Evolutionary conservation across 2,113 vertebrate genomes (phyloP).

Genomic region (Galbula dea): DNA sequence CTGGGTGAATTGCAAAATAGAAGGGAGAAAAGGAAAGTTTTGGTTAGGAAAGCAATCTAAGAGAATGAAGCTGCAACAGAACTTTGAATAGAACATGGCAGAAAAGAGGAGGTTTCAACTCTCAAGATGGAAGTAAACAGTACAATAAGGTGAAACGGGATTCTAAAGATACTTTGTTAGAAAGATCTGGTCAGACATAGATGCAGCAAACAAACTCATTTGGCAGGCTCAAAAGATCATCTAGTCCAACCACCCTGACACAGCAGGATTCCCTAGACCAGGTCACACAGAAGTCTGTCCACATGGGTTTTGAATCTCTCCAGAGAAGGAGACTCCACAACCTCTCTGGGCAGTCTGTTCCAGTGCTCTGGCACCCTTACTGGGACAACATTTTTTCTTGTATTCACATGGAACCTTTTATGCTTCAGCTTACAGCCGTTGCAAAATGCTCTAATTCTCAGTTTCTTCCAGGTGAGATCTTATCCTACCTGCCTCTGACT

Average conservation of each 20-base stretch:
- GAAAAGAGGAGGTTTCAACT: background rate
- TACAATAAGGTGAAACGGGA: background rate
- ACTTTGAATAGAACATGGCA: background rate
- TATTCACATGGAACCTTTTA: background rate
- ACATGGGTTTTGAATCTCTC: too few species aligned
- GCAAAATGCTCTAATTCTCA: background rate
- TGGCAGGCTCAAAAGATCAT: background rate
- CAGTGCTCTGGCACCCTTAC: too few species aligned
- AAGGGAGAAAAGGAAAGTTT: background rate
- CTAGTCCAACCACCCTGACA: too few species aligned
- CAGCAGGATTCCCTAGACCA: too few species aligned
- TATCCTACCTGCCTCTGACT: background rate
- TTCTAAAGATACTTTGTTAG: background rate
- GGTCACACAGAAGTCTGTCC: too few species aligned
- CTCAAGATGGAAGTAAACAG: background rate
- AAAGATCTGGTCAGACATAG: constrained; percentile 15
- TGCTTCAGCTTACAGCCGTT: too few species aligned
- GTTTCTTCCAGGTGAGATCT: background rate
- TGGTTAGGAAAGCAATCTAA: background rate
- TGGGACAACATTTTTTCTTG: too few species aligned
- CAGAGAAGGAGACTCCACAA: too few species aligned
- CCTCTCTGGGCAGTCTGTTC: too few species aligned
- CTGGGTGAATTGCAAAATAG: background rate
- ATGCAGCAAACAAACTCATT: background rate
- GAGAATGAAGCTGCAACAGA: background rate